phyloP scores from a whole-genome alignment of 2,113 vertebrate species.

The Odontophorus gujanensis region DNA sequence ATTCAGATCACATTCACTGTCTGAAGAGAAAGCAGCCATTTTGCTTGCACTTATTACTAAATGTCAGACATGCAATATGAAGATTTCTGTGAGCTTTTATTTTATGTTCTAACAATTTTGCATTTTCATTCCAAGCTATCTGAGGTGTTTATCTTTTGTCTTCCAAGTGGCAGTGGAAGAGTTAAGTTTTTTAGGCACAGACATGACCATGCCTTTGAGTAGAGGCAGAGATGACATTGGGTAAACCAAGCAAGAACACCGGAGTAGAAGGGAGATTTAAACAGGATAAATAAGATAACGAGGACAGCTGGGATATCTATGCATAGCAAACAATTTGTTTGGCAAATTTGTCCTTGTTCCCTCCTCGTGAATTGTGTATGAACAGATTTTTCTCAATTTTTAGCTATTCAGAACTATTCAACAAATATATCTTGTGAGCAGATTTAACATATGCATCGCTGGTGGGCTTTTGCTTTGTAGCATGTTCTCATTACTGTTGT shows the following conservation, averaged over 20 bases:
- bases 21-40: conserved; percentile 42
- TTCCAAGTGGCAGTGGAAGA: background rate
- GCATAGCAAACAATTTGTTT: conserved; percentile 61
- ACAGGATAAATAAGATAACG: conserved; percentile 57
- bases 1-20: background rate
- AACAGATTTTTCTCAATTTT: conserved; percentile 63
- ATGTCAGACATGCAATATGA: background rate
- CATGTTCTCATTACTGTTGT: background rate
- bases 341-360: conserved; percentile 54
- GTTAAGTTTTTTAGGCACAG: background rate
- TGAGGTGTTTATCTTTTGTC: background rate
- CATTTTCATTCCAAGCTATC: background rate
- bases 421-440: conserved; percentile 42
- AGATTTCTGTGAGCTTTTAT: background rate
- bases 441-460: conserved; percentile 37
- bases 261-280: conserved; percentile 45
- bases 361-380: conserved; percentile 36
- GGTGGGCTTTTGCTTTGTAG: conserved; percentile 13
- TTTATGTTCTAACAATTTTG: background rate
- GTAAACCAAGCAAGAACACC: conserved; percentile 17
- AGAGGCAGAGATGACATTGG: conserved; percentile 1
- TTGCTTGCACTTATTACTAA: background rate
- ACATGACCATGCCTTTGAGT: background rate
- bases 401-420: conserved; percentile 41
- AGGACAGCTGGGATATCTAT: conserved; percentile 66